Percentiles rank a stretch among this genome's conserved stretches.
Evolutionary conservation across 2,113 vertebrate genomes (phyloP).

Genomic region (Machaerirhynchus nigripectus): DNA sequence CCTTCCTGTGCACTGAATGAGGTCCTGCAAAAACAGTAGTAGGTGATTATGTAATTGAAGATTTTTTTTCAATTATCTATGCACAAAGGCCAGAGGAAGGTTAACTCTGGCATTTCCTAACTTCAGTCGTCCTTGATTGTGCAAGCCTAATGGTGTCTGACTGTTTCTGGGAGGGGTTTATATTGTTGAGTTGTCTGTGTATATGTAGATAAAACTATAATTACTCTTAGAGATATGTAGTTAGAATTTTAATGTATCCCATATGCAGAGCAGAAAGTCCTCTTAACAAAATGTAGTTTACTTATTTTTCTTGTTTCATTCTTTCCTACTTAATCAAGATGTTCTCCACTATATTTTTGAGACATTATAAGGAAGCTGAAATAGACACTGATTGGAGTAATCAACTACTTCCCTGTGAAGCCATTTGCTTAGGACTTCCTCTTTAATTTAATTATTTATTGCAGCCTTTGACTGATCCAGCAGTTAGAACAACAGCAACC

Average conservation of each 20-base stretch:
- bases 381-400: constrained; percentile 53
- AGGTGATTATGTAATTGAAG: constrained; percentile 32
- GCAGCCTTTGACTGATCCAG: neutral
- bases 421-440: constrained; percentile 17
- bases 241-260: neutral
- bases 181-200: neutral
- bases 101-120: constrained; percentile 57
- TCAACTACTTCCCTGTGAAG: constrained; percentile 34
- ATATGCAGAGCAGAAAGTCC: neutral
- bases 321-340: constrained; percentile 2
- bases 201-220: neutral
- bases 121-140: constrained; percentile 18
- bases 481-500: neutral
- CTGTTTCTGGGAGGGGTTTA: constrained; percentile 10
- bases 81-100: constrained; percentile 37
- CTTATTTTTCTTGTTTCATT: constrained; percentile 18
- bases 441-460: constrained; percentile 38
- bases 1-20: constrained; percentile 47
- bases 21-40: constrained; percentile 17
- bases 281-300: constrained; percentile 16
- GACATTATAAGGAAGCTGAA: constrained; percentile 41
- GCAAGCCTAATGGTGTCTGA: neutral
- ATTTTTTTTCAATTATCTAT: constrained; percentile 18
- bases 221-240: neutral
- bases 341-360: constrained; percentile 34